These are phyloP conservation scores for Ennomos fuscantarius DNA, from an alignment of 2,888 invertebrate species.

Conservation along the genomic window DNA sequence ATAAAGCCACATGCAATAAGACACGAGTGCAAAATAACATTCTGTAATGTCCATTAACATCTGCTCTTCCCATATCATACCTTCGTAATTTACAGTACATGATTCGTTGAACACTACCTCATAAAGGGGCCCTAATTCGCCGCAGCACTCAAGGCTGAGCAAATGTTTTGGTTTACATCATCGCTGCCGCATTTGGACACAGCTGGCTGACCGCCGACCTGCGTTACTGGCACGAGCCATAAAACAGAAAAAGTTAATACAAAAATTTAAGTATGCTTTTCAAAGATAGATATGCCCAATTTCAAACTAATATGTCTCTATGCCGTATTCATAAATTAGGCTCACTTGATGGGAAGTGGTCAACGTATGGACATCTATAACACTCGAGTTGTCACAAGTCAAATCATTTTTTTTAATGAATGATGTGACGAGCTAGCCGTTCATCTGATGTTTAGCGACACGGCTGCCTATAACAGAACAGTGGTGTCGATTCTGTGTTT, in stretches of 20 bases:
- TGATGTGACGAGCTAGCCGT: too few relatives aligned
- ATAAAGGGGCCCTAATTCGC: constrained; percentile 54
- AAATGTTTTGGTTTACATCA: constrained; percentile 64
- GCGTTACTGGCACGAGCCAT: constrained; percentile 26
- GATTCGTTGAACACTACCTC: constrained; percentile 41
- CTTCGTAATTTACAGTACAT: constrained; percentile 23
- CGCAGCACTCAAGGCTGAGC: constrained; percentile 59
- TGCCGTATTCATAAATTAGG: too few relatives aligned
- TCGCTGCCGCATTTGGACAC: constrained; percentile 58
- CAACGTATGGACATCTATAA: too few relatives aligned
- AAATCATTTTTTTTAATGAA: too few relatives aligned
- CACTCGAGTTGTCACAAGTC: too few relatives aligned
- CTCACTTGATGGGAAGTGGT: too few relatives aligned
- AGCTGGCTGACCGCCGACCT: constrained; percentile 53
- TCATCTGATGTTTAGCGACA: too few relatives aligned
- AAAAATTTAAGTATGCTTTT: background rate
- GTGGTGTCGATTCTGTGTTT: too few relatives aligned
- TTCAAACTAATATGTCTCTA: too few relatives aligned
- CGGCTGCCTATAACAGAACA: too few relatives aligned
- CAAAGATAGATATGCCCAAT: background rate
- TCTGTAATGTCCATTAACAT: constrained; percentile 17
- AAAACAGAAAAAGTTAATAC: constrained; percentile 12
- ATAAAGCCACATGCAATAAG: background rate
- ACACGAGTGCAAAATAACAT: constrained; percentile 7
- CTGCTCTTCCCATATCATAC: constrained; percentile 17